Percentiles rank a stretch among this genome's conserved stretches.
Evolutionary conservation across 2,797 vertebrate species (phyloP).

Genomic region (Chrysocyon brachyurus): DNA sequence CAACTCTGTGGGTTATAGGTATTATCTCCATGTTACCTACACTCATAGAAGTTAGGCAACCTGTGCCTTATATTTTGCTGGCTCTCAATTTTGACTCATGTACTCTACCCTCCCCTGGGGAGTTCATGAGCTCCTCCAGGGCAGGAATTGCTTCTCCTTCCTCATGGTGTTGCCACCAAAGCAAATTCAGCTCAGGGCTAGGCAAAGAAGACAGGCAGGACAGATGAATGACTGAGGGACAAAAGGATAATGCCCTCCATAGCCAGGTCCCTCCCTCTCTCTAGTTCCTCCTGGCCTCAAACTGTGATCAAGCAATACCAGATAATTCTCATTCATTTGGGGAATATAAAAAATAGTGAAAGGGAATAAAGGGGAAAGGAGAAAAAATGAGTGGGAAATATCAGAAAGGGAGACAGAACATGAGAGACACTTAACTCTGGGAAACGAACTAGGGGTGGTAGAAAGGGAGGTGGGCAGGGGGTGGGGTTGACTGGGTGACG

Average conservation of each 20-base stretch:
- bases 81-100: constrained; percentile 8
- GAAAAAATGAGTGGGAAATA: no score
- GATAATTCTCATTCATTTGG: background rate
- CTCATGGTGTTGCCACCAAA: background rate
- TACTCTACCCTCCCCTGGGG: background rate
- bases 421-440: no score
- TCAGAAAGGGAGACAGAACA: no score
- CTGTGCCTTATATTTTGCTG: background rate
- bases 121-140: background rate
- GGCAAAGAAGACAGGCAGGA: background rate
- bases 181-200: background rate
- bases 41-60: background rate
- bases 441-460: no score
- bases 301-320: background rate
- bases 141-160: background rate
- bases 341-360: no score
- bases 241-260: background rate
- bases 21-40: background rate
- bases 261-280: background rate
- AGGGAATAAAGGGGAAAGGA: no score
- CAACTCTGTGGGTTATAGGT: background rate
- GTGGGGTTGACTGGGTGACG: no score
- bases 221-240: background rate
- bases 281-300: background rate
- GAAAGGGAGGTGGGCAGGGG: no score